Conservation (phyloP, 2,888 invertebrate genomes). For the Ornithoptera alexandrae region DNA sequence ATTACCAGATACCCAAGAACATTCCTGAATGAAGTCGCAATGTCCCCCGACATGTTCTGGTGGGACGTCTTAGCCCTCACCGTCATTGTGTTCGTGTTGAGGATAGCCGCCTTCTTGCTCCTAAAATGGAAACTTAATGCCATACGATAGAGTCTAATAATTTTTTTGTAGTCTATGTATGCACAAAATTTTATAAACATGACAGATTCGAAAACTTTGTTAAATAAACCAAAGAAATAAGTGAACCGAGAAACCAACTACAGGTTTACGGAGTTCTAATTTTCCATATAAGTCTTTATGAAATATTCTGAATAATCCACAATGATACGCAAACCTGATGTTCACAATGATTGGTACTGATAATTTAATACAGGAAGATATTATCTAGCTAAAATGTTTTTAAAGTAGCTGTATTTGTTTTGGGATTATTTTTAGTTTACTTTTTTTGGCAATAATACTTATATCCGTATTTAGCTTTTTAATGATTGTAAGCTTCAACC, state of each 20-base stretch:
- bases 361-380: too few relatives aligned
- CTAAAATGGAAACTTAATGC: constrained; percentile 88
- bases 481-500: constrained; percentile 1
- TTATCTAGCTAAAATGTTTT: too few relatives aligned
- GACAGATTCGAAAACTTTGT: neutral
- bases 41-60: constrained; percentile 90
- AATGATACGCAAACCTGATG: too few relatives aligned
- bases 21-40: constrained; percentile 90
- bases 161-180: neutral
- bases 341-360: too few relatives aligned
- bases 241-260: too few relatives aligned
- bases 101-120: constrained; percentile 84
- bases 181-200: neutral
- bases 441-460: constrained; percentile 21
- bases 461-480: constrained; percentile 5
- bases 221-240: neutral
- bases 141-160: constrained; percentile 73
- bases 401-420: too few relatives aligned
- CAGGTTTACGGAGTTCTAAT: too few relatives aligned
- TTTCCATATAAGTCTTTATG: too few relatives aligned
- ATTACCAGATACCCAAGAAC: constrained; percentile 83
- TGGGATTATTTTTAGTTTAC: too few relatives aligned
- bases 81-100: constrained; percentile 83
- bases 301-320: too few relatives aligned
- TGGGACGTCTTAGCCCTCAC: constrained; percentile 88